Percentiles rank a stretch among this genome's conserved stretches.
phyloP scores from a whole-genome alignment of 2,113 vertebrate species.

The Xiphophorus maculatus region DNA sequence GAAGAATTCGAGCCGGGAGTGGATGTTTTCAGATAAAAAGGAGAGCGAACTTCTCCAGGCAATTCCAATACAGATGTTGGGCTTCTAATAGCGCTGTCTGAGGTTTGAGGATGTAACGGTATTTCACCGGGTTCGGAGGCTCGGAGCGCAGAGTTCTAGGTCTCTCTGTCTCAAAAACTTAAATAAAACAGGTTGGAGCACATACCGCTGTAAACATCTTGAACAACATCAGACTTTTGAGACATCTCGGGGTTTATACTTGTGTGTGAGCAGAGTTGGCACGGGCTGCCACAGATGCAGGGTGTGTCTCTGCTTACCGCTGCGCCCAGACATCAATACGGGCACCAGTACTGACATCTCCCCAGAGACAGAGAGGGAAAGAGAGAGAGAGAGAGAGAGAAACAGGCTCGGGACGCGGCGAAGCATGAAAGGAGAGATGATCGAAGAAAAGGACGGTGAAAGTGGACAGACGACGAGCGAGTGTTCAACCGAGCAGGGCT shows the following conservation, averaged over 20 bases:
- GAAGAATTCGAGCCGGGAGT: conserved; percentile 31
- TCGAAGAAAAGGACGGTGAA: conserved; percentile 45
- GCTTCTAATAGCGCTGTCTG: conserved; percentile 21
- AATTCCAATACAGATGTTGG: conserved; percentile 17
- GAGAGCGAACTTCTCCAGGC: conserved; percentile 41
- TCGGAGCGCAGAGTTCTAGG: conserved; percentile 1
- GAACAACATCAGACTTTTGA: neutral
- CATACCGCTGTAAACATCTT: neutral
- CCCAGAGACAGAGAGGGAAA: conserved; percentile 8
- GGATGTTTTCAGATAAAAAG: conserved; percentile 42
- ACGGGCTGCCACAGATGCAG: conserved; percentile 5
- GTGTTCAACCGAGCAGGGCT: conserved; percentile 39
- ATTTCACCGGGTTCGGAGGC: conserved; percentile 9
- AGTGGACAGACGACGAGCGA: conserved; percentile 17
- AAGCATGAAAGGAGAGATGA: conserved; percentile 57
- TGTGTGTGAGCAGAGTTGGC: conserved; percentile 22
- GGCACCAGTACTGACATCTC: conserved; percentile 63
- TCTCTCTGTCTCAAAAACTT: neutral
- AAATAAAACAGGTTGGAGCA: neutral
- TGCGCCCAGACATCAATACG: conserved; percentile 58
- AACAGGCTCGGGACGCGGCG: conserved; percentile 50
- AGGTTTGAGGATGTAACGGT: conserved; percentile 6
- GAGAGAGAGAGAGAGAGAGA: conserved; percentile 9
- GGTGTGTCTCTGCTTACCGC: conserved; percentile 38
- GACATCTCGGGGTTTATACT: neutral